These are phyloP conservation scores for Aulostomus chinensis DNA, from an alignment of 2,797 vertebrate genomes.

Conservation along the genomic window DNA sequence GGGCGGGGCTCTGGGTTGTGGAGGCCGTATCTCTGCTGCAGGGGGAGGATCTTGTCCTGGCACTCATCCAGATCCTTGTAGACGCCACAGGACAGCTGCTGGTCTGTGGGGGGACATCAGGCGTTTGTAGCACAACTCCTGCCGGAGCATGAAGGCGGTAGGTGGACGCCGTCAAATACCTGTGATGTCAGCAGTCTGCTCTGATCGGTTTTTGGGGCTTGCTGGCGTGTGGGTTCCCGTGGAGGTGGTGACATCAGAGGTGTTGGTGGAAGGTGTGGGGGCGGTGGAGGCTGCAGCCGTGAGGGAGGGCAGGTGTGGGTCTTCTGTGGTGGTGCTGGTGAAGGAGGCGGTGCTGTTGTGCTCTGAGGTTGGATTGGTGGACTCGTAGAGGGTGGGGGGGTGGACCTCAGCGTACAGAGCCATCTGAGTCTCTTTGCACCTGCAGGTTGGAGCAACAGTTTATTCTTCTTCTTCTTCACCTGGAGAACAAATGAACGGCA, in stretches of 20 bases:
- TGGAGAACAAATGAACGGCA: too few species aligned
- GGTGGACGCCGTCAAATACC: constrained; percentile 36
- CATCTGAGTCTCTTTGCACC: constrained; percentile 80
- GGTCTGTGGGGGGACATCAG: constrained; percentile 47
- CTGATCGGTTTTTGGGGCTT: background rate
- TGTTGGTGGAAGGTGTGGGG: background rate
- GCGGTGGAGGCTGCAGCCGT: accelerated
- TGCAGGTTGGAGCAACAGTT: too few species aligned
- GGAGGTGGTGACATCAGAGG: accelerated
- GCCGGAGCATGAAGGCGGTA: too few species aligned
- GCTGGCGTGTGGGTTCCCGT: background rate
- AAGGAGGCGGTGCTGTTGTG: constrained; percentile 26
- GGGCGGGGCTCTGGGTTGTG: constrained; percentile 65
- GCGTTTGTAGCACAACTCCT: too few species aligned
- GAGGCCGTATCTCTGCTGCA: constrained; percentile 77
- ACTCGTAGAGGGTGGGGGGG: constrained; percentile 72
- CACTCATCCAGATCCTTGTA: constrained; percentile 80
- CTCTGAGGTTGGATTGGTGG: constrained; percentile 13
- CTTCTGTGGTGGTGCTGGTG: constrained; percentile 1
- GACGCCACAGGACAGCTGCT: constrained; percentile 53
- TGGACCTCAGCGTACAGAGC: constrained; percentile 80
- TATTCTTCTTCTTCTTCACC: too few species aligned
- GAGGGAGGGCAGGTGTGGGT: constrained; percentile 7
- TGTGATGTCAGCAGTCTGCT: constrained; percentile 10
- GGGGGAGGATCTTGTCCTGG: constrained; percentile 72